A percentile compares a stretch with the other conserved stretches of the same genome.
Conservation (phyloP, 2,113 vertebrate species). For the Leptocoma aspasia region DNA sequence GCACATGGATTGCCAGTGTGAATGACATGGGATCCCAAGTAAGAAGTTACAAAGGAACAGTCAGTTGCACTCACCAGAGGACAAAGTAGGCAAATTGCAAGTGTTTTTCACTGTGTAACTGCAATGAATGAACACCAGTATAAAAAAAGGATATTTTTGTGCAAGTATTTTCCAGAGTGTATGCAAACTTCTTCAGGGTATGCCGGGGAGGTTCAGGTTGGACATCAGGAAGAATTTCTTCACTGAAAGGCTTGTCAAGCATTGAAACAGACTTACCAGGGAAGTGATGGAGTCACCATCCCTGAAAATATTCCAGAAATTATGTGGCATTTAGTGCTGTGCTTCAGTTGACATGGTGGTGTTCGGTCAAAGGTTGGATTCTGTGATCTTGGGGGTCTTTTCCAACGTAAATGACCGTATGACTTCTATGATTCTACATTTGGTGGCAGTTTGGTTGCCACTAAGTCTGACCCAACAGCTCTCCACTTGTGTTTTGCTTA, state of each 20-base stretch:
- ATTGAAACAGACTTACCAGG: neutral
- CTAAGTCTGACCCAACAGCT: neutral
- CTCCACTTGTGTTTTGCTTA: neutral
- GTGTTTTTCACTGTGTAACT: neutral
- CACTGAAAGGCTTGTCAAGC: neutral
- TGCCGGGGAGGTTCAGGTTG: neutral
- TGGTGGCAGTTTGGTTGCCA: neutral
- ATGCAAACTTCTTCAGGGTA: neutral
- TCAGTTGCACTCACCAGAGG: neutral
- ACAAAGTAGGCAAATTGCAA: neutral
- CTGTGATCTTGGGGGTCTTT: neutral
- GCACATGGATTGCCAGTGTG: neutral
- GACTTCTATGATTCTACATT: neutral
- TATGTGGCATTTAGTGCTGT: accelerated
- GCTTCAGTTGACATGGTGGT: neutral
- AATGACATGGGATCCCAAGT: neutral
- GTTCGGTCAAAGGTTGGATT: neutral
- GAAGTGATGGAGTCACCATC: neutral
- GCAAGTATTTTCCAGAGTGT: neutral
- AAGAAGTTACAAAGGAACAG: neutral
- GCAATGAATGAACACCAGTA: neutral
- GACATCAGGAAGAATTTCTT: neutral
- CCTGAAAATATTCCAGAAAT: neutral
- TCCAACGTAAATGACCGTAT: neutral
- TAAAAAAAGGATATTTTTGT: neutral